Evolutionary conservation across 2,113 vertebrate genomes (phyloP).

Genomic region (Henicopernis longicauda): DNA sequence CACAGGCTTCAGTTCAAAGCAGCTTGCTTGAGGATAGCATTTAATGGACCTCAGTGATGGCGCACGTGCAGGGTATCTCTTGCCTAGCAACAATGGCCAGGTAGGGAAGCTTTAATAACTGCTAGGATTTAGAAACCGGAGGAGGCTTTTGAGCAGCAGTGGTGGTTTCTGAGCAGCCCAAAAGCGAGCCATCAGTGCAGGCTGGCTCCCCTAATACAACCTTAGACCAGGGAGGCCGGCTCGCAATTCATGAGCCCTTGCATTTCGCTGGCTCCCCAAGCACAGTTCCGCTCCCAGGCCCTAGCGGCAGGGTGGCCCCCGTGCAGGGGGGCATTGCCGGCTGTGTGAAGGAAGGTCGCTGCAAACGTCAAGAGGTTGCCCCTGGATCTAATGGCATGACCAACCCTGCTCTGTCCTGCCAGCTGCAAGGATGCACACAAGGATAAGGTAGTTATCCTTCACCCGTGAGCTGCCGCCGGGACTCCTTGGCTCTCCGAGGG

Average conservation of each 20-base stretch:
- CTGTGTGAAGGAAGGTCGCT: not conserved
- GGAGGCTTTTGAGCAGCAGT: not conserved
- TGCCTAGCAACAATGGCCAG: not conserved
- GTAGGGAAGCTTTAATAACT: not conserved
- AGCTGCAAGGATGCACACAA: not conserved
- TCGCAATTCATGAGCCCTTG: rapidly evolving
- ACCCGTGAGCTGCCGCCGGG: not conserved
- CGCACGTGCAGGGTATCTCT: not conserved
- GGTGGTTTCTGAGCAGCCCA: not conserved
- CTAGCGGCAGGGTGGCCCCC: not conserved
- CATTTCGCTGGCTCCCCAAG: not conserved
- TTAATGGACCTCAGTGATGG: conserved; percentile 38
- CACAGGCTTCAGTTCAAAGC: conserved; percentile 6
- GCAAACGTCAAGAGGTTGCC: not conserved
- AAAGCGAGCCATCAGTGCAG: not conserved
- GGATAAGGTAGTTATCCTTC: not conserved
- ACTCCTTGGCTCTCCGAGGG: not conserved
- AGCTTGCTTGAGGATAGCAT: conserved; percentile 31
- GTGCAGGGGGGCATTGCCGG: not conserved
- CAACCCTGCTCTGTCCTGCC: not conserved
- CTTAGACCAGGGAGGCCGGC: not conserved
- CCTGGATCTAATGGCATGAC: not conserved
- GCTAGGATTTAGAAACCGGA: not conserved
- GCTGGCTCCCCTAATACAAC: not conserved
- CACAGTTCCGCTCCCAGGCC: not conserved